Base-by-base conservation (phyloP, 1,140 invertebrate species). In the Latrodectus geometricus region DNA sequence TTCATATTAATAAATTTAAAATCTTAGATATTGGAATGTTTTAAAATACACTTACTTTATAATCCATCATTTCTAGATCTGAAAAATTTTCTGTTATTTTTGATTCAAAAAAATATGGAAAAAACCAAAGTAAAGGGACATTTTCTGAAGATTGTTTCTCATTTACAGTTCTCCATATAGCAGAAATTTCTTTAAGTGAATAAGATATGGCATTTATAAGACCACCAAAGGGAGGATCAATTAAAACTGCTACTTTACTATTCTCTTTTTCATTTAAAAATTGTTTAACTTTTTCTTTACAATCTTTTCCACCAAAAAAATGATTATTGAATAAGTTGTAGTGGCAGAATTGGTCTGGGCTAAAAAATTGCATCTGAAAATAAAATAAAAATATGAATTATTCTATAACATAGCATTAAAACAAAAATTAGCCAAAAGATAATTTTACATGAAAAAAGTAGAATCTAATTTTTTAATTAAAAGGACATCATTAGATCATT, bases 181-280 rank as follows among this genome's bases (percentile, higher is more conserved):
- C 23, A 68, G 65, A 74, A 35, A 87, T 23, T 23, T 50, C 74
- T 21, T 75, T 49, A 8, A 80, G 54, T 8, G 85, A 74, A 21
- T 66, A 75, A 17, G 72, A 74, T 48, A 87, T 75, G 54, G 85
- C 85, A 87, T 87, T 77, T 21, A 87, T 21, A 20, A 80, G 77
- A 35, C 85, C 85, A 54, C 85, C 85, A 87, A 87, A 87, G n/a
- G 85, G 85, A 20, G 85, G 85, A 75, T 87, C 85, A 9, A 87
- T 21, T 48, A 87, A 48, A 56, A 87, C 35, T 8, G n/a, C 69
- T 23, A 81, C 54, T 48, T 80, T 80, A 35, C 79, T 69, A 17
- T 35, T 69, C 23, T 75, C 48, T n/a, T 23, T n/a, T 78, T 86
- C 83, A 61, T n/a, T 48, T 23, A 87, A 21, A 75, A 80, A 87